These are phyloP conservation scores for Percopsis omiscomaycus DNA, from an alignment of 2,797 vertebrate genomes.

Conservation along the genomic window DNA sequence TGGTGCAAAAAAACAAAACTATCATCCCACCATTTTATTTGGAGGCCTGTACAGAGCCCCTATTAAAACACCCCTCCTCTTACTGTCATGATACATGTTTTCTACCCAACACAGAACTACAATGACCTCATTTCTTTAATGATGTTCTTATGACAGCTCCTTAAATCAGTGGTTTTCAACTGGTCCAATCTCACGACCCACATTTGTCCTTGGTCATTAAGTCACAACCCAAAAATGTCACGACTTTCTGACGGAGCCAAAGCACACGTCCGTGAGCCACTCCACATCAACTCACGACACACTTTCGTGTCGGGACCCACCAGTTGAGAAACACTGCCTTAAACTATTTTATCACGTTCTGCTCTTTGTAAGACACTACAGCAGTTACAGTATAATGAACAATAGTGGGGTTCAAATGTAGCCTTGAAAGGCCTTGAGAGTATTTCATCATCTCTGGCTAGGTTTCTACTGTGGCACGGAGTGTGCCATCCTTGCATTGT, in stretches of 20 bases:
- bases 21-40: constrained; percentile 31
- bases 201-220: too few relatives aligned
- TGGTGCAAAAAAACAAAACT: constrained; percentile 17
- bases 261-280: too few relatives aligned
- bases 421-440: not conserved
- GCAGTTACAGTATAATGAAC: not conserved
- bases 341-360: not conserved
- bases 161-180: not conserved
- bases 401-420: not conserved
- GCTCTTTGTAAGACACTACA: not conserved
- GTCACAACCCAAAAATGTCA: too few relatives aligned
- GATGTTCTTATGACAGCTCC: not conserved
- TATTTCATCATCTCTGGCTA: not conserved
- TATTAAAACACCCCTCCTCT: constrained; percentile 39
- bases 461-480: not conserved
- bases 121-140: not conserved
- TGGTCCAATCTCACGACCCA: too few relatives aligned
- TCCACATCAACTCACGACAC: too few relatives aligned
- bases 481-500: not conserved
- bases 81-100: constrained; percentile 6
- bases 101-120: constrained; percentile 7
- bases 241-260: too few relatives aligned
- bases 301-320: too few relatives aligned
- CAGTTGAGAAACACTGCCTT: too few relatives aligned
- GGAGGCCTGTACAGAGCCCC: constrained; percentile 14